A percentile compares a stretch with the other conserved stretches of the same genome.
Evolutionary conservation across 2,888 invertebrate species (phyloP).

Genomic region (Idaea aversata): DNA sequence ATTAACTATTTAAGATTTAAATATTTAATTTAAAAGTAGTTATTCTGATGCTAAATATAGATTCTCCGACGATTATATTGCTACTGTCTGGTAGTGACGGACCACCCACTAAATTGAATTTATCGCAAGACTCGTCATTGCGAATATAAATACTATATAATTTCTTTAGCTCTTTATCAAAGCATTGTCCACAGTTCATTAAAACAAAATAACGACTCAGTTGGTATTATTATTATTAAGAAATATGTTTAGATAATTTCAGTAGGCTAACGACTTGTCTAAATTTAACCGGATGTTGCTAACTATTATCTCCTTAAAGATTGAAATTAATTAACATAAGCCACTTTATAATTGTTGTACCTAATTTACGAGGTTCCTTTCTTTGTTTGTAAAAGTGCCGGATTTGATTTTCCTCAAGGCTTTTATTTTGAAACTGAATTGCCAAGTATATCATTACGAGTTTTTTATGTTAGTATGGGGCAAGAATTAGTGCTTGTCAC

Average conservation of each 20-base stretch:
- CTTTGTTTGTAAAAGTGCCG: slow-evolving; percentile 20
- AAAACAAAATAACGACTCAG: neutral
- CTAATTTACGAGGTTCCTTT: slow-evolving; percentile 12
- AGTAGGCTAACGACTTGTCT: neutral
- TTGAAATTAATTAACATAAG: neutral
- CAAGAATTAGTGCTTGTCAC: neutral
- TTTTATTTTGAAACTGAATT: slow-evolving; percentile 14
- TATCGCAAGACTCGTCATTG: neutral
- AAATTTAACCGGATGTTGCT: neutral
- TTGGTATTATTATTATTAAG: neutral
- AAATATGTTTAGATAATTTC: neutral
- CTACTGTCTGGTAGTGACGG: neutral
- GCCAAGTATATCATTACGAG: slow-evolving; percentile 11
- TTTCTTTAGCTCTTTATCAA: neutral
- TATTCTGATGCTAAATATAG: neutral
- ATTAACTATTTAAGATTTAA: too few relatives aligned
- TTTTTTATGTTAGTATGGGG: neutral
- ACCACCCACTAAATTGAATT: neutral
- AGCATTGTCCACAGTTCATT: neutral
- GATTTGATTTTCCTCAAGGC: slow-evolving; percentile 21
- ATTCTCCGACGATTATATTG: neutral
- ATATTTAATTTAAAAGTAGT: neutral
- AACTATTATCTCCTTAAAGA: neutral
- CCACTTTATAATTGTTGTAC: neutral
- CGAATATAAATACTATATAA: neutral